Base-by-base conservation (phyloP, 1,140 invertebrate genomes). In the Trichomalopsis sarcophagae region DNA sequence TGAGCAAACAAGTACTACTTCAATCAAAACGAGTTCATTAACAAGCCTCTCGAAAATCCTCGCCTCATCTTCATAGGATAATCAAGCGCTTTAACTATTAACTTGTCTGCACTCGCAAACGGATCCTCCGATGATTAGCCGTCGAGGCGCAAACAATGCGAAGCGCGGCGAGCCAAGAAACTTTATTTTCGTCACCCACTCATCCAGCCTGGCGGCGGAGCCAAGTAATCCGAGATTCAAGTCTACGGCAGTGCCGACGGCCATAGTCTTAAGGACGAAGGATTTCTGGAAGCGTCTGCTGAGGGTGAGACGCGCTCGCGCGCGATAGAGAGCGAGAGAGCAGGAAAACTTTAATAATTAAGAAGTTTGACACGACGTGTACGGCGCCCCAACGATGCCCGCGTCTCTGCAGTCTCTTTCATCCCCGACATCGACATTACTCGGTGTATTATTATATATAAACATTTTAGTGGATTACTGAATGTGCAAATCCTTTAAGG, bases 331-430 rank as follows among this genome's bases (percentile, higher is more conserved):
- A 1, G 47, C 2, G 13, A 44, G 68, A n/a, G 27, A 40, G 40
- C 50, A 23, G 62, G 11, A 11, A 50, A 84, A 84, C 82, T 84
- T 84, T 84, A 84, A 84, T 84, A 84, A 84, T 84, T 84, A 78
- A 78, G 82, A 78, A 84, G 82, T 84, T 84, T 84, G 75, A 84
- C 76, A 71, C 75, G 81, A 68, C 76, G 82, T 44, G 55, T 44
- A 27, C 73, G 76, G 27, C 75, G 40, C 6, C 36, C 1, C 47
- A 44, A 11, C 73, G 47, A 11, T 13, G 44, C 71, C 55, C 2
- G 1, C 66, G 7, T 36, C 17, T 36, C 44, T 36, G 33, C 47
- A 62, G 55, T 62, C 55, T 62, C 55, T 62, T 62, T 62, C 21
- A n/a, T 17, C 17, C 17, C 47, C 55, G 55, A 23, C 68, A 71